Evolutionary conservation across 2,888 invertebrate genomes (phyloP).

Genomic region (Theretra japonica): DNA sequence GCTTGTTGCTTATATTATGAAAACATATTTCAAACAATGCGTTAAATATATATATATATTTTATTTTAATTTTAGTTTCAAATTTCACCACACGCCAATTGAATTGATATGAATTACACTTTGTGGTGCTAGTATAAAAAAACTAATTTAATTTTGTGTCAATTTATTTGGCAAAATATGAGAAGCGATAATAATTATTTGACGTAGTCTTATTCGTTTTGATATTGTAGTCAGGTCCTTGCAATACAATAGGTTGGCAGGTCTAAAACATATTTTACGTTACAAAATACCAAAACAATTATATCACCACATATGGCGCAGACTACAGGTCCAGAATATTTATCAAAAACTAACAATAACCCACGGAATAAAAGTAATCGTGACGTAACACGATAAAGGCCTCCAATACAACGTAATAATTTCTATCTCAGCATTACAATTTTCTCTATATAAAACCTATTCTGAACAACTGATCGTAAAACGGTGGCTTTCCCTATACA

Average conservation of each 20-base stretch:
- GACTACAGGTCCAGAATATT: not conserved
- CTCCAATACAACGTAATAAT: constrained; percentile 42
- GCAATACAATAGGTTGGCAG: not conserved
- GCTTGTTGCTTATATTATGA: no score
- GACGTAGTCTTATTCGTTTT: no score
- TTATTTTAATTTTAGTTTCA: no score
- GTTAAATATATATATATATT: no score
- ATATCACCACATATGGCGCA: no score
- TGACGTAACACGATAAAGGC: constrained; percentile 1
- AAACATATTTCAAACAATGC: no score
- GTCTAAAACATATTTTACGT: not conserved
- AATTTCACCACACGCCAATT: no score
- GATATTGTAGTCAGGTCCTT: not conserved
- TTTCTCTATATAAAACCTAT: constrained; percentile 44
- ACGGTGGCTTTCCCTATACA: constrained; percentile 43
- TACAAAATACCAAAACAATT: not conserved
- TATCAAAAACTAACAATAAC: constrained; percentile 13
- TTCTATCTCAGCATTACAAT: constrained; percentile 40
- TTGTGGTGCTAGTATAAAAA: no score
- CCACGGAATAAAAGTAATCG: not conserved
- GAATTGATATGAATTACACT: no score
- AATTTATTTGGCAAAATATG: no score
- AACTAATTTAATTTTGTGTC: no score
- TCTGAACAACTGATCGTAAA: constrained; percentile 48
- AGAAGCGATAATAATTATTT: no score